Evolutionary conservation across 2,113 vertebrate species (phyloP).

Genomic region (Malurus cyaneus): DNA sequence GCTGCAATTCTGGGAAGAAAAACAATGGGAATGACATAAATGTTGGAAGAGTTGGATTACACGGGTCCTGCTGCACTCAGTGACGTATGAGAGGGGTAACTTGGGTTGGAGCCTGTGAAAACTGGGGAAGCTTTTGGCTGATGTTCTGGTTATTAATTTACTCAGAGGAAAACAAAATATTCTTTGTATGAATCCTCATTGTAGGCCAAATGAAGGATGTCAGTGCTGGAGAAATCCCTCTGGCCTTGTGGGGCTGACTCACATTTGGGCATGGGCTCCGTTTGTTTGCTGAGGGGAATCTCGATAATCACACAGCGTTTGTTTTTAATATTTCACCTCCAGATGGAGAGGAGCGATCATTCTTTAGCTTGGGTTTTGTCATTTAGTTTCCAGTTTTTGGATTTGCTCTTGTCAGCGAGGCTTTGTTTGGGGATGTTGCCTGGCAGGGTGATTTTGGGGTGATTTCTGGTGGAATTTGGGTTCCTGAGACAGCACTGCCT

Average conservation of each 20-base stretch:
- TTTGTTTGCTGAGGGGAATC: constrained; percentile 2
- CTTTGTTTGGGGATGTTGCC: background rate
- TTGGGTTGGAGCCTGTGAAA: constrained; percentile 34
- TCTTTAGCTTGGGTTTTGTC: background rate
- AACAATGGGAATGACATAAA: constrained; percentile 39
- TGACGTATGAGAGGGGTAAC: background rate
- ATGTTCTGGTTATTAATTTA: constrained; percentile 39
- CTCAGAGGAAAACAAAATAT: constrained; percentile 24
- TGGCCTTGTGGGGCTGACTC: constrained; percentile 40
- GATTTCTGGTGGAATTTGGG: background rate
- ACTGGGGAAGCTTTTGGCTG: constrained; percentile 36
- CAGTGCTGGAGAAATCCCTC: constrained; percentile 22
- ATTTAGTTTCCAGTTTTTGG: background rate
- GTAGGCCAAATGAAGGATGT: constrained; percentile 28
- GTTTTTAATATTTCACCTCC: background rate
- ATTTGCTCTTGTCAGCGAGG: background rate
- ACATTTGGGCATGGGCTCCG: background rate
- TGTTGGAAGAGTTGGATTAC: constrained; percentile 40
- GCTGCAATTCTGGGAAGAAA: constrained; percentile 44
- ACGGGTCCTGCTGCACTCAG: background rate
- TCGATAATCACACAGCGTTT: background rate
- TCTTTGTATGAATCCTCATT: constrained; percentile 44
- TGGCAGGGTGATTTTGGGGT: background rate
- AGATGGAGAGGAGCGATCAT: background rate
- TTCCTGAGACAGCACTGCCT: background rate